These are phyloP conservation scores for Anagyrus pseudococci DNA, from an alignment of 2,888 invertebrate genomes.

Conservation along the genomic window DNA sequence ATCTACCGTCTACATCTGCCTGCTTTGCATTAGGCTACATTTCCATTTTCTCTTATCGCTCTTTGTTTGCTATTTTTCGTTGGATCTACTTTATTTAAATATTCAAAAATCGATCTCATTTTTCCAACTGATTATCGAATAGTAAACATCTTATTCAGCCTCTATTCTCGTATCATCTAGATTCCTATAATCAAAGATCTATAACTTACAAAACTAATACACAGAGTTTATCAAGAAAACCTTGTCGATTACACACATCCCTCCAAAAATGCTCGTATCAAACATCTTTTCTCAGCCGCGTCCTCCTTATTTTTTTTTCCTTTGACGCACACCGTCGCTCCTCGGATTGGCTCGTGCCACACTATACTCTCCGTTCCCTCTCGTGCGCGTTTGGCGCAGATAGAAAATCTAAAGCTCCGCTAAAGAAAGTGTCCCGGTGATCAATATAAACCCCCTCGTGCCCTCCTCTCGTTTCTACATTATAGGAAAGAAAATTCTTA, in stretches of 20 bases:
- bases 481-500: conserved; percentile 3
- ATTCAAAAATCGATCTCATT: too few relatives aligned
- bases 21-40: too few relatives aligned
- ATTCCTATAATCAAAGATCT: not conserved
- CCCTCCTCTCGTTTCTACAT: not conserved
- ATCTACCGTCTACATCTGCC: too few relatives aligned
- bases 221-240: too few relatives aligned
- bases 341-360: conserved; percentile 20
- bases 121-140: too few relatives aligned
- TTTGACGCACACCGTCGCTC: conserved; percentile 6
- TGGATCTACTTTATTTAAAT: too few relatives aligned
- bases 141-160: too few relatives aligned
- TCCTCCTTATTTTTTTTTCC: conserved; percentile 16
- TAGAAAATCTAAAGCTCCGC: conserved; percentile 26
- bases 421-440: conserved; percentile 23
- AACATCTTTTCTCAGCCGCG: not conserved
- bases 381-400: conserved; percentile 14
- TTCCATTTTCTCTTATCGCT: too few relatives aligned
- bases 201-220: too few relatives aligned
- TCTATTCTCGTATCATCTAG: too few relatives aligned
- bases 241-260: too few relatives aligned
- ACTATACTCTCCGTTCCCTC: conserved; percentile 2
- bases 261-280: not conserved
- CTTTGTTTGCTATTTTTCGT: too few relatives aligned
- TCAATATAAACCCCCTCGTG: conserved; percentile 22